Conservation (phyloP, 1,140 invertebrate genomes). For the Gerris buenoi region DNA sequence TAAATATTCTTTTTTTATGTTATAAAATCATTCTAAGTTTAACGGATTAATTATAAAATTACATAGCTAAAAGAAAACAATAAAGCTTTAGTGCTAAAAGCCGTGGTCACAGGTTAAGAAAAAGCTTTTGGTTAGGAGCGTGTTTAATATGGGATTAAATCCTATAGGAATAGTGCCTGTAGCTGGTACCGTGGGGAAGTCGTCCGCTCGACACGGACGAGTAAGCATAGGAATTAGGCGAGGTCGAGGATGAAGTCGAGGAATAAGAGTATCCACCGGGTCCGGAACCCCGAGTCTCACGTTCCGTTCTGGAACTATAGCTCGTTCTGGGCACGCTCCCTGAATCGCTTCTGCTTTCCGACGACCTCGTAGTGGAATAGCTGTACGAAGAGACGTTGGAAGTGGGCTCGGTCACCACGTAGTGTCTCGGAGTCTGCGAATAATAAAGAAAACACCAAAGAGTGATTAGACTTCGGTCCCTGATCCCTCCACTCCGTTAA, state of each 20-base stretch:
- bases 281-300: slow-evolving; percentile 42
- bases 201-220: slow-evolving; percentile 55
- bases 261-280: slow-evolving; percentile 44
- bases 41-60: neutral
- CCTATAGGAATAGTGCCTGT: slow-evolving; percentile 70
- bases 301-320: slow-evolving; percentile 49
- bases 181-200: slow-evolving; percentile 60
- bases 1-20: too few relatives aligned
- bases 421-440: slow-evolving; percentile 61
- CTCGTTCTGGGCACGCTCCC: slow-evolving; percentile 40
- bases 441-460: too few relatives aligned
- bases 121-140: neutral
- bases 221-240: slow-evolving; percentile 66
- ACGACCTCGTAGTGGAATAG: slow-evolving; percentile 46
- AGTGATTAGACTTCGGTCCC: too few relatives aligned
- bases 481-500: too few relatives aligned
- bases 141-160: slow-evolving; percentile 36
- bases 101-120: neutral
- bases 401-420: slow-evolving; percentile 60
- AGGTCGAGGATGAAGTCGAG: slow-evolving; percentile 48
- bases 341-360: slow-evolving; percentile 34
- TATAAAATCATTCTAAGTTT: too few relatives aligned
- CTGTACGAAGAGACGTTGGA: slow-evolving; percentile 59
- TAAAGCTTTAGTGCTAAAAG: neutral
- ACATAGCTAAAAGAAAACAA: neutral